These are phyloP conservation scores for Calameuta filiformis DNA, from an alignment of 2,888 invertebrate genomes.

Conservation along the genomic window DNA sequence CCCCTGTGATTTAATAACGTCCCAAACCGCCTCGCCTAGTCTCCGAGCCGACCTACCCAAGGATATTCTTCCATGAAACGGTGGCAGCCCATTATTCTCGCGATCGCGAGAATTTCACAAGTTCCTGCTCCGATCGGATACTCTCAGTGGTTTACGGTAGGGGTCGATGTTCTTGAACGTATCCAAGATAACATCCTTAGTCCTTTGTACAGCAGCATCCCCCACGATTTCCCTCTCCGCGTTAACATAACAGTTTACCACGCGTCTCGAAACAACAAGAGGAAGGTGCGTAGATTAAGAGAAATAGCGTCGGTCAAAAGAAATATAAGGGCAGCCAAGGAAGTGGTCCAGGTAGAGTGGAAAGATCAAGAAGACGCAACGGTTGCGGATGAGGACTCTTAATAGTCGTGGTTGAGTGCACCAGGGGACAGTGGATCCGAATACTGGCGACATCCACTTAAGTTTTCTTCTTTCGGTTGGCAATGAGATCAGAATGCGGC, in stretches of 20 bases:
- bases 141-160: background rate
- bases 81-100: background rate
- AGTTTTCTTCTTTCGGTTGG: background rate
- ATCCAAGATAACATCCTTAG: background rate
- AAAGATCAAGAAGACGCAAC: background rate
- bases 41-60: background rate
- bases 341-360: background rate
- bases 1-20: conserved; percentile 34
- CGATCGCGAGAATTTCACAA: background rate
- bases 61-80: background rate
- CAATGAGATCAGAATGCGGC: conserved; percentile 1
- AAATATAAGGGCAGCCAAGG: background rate
- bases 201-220: background rate
- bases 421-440: background rate
- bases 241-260: background rate
- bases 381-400: background rate
- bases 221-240: background rate
- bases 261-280: background rate
- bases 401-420: background rate
- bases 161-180: background rate
- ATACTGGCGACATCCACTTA: background rate
- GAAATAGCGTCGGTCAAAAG: background rate
- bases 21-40: background rate
- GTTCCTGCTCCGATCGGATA: background rate
- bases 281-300: background rate